These are phyloP conservation scores for Leiothrix lutea DNA, from an alignment of 2,113 vertebrate species.

Conservation along the genomic window DNA sequence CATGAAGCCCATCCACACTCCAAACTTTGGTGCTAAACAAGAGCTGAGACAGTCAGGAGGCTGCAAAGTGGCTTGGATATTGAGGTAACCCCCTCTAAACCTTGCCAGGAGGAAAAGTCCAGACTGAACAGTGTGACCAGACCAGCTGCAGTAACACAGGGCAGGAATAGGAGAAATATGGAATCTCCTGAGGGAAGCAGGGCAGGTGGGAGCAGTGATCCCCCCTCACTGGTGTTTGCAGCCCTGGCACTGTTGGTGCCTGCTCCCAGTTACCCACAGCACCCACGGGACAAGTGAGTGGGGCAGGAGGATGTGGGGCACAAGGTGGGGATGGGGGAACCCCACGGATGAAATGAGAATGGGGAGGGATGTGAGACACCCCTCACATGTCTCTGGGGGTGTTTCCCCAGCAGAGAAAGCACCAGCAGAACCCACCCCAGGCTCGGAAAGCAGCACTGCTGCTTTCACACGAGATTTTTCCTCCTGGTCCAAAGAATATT, in stretches of 20 bases:
- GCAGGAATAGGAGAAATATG: not conserved
- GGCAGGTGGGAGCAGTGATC: not conserved
- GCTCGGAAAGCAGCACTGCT: not conserved
- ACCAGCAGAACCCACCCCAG: not conserved
- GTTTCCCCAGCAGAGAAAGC: not conserved
- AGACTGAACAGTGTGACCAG: fast-evolving
- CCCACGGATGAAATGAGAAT: not conserved
- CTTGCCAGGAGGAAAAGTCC: not conserved
- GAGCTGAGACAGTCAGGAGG: not conserved
- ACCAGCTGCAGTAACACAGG: fast-evolving
- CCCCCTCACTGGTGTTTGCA: not conserved
- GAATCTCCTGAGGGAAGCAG: not conserved
- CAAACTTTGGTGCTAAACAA: not conserved
- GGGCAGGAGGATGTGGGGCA: not conserved
- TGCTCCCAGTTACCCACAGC: not conserved
- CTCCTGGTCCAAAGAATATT: not conserved
- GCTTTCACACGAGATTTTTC: not conserved
- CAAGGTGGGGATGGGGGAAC: not conserved
- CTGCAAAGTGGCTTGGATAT: not conserved
- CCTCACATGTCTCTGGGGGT: fast-evolving
- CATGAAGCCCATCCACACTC: not conserved
- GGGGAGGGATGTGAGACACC: not conserved
- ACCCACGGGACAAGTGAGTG: fast-evolving
- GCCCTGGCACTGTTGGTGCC: not conserved
- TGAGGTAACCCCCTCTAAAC: not conserved